Evolutionary conservation across 2,797 vertebrate species (phyloP).

Genomic region (Melanotaenia trifasciata): DNA sequence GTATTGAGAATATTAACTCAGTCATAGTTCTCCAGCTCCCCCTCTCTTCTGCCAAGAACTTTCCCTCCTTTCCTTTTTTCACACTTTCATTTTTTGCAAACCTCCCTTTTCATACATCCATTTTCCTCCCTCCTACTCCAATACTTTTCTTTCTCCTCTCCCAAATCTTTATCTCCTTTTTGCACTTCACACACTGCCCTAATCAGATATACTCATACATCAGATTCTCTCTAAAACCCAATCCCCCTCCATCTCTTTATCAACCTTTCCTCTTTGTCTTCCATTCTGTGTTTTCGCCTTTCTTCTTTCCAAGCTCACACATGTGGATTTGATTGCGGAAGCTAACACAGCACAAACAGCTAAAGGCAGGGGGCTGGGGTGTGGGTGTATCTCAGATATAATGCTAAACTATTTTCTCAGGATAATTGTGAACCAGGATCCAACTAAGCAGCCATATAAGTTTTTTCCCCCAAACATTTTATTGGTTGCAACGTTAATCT

Average conservation of each 20-base stretch:
- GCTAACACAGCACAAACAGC: conserved; percentile 70
- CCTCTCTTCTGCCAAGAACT: conserved; percentile 65
- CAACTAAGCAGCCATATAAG: conserved; percentile 14
- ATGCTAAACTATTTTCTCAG: conserved; percentile 56
- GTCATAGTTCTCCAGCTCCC: conserved; percentile 75
- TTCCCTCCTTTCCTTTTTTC: conserved; percentile 25
- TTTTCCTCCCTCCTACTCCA: conserved; percentile 27
- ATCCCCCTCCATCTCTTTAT: conserved; percentile 59
- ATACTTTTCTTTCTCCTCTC: conserved; percentile 29
- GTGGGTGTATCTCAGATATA: conserved; percentile 54
- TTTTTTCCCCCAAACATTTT: neutral
- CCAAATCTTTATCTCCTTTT: conserved; percentile 28
- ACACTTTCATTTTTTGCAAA: conserved; percentile 34
- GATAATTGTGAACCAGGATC: conserved; percentile 48
- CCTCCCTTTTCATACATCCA: conserved; percentile 36
- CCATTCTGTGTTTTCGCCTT: conserved; percentile 42
- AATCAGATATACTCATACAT: conserved; percentile 62
- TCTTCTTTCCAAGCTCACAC: conserved; percentile 56
- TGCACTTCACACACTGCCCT: conserved; percentile 39
- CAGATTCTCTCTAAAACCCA: conserved; percentile 51
- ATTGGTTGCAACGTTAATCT: neutral
- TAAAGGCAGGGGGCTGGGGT: conserved; percentile 48
- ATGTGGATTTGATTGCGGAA: conserved; percentile 78
- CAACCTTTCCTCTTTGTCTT: conserved; percentile 53
- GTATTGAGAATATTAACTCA: conserved; percentile 45